A percentile compares a stretch with the other conserved stretches of the same genome.
phyloP scores from a whole-genome alignment of 2,888 invertebrate genomes.

The Drosophila atripex region DNA sequence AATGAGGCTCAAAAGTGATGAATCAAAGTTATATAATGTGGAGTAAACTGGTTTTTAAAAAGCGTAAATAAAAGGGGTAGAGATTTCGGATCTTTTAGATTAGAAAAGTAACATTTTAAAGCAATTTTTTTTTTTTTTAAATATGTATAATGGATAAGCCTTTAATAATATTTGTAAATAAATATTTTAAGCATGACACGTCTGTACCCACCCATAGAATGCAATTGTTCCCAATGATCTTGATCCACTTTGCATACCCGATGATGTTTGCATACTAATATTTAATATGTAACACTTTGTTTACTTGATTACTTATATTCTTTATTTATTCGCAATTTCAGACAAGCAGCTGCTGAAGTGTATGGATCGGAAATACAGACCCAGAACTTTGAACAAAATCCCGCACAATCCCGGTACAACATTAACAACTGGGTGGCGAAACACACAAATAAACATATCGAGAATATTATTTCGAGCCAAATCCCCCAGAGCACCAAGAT shows the following conservation, averaged over 20 bases:
- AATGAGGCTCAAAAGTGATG: background rate
- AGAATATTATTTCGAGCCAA: conserved; percentile 84
- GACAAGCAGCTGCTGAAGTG: conserved; percentile 83
- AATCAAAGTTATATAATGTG: background rate
- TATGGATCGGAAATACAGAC: conserved; percentile 85
- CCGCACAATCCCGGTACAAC: conserved; percentile 81
- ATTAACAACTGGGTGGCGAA: conserved; percentile 87
- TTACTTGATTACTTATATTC: conserved; percentile 2
- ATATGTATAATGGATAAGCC: no score
- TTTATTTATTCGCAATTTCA: conserved; percentile 36
- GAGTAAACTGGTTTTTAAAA: background rate
- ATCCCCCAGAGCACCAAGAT: conserved; percentile 85
- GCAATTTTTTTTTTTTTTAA: no score
- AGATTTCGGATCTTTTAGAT: no score
- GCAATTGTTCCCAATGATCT: background rate
- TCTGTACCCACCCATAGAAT: background rate
- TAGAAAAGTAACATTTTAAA: no score
- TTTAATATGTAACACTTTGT: background rate
- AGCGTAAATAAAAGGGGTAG: no score
- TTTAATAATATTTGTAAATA: no score
- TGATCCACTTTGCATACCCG: conserved; percentile 3
- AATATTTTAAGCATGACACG: background rate
- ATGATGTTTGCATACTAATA: conserved; percentile 11
- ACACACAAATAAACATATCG: conserved; percentile 86
- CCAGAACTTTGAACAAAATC: conserved; percentile 85